These are phyloP conservation scores for Aphodius granarius DNA, from an alignment of 2,888 invertebrate species.

Conservation along the genomic window DNA sequence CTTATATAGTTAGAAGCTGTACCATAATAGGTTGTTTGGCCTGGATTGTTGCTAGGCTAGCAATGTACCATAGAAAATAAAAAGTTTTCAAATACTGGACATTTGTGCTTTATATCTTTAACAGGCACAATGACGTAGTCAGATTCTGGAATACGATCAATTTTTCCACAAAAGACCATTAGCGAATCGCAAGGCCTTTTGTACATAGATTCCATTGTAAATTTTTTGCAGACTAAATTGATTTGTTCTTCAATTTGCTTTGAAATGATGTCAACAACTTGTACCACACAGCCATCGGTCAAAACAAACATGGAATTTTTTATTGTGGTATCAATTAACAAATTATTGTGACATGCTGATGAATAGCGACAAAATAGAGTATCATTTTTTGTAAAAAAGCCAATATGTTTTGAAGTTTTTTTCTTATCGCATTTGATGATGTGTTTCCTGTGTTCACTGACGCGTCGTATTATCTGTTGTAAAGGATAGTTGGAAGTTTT, in stretches of 20 bases:
- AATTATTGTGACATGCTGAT: not conserved
- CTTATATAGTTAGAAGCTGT: not conserved
- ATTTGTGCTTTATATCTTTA: not conserved
- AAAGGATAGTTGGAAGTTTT: slow-evolving; percentile 5
- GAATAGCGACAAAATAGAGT: not conserved
- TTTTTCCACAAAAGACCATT: slow-evolving; percentile 7
- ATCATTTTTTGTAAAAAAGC: not conserved
- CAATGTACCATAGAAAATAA: not conserved
- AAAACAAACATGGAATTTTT: not conserved
- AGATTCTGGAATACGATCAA: not conserved
- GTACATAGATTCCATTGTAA: not conserved
- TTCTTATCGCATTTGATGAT: not conserved
- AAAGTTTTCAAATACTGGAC: not conserved
- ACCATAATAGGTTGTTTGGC: not conserved
- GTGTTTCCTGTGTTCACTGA: not conserved
- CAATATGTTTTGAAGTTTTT: not conserved
- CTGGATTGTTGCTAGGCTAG: too few relatives aligned
- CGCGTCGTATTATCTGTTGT: not conserved
- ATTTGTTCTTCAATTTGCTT: too few relatives aligned
- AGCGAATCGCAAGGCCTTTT: not conserved
- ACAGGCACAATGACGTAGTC: not conserved
- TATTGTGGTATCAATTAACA: not conserved
- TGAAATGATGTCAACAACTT: not conserved
- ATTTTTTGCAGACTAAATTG: not conserved
- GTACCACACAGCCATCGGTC: not conserved